These are phyloP conservation scores for Prochilodus magdalenae DNA, from an alignment of 2,113 vertebrate species.

Conservation along the genomic window DNA sequence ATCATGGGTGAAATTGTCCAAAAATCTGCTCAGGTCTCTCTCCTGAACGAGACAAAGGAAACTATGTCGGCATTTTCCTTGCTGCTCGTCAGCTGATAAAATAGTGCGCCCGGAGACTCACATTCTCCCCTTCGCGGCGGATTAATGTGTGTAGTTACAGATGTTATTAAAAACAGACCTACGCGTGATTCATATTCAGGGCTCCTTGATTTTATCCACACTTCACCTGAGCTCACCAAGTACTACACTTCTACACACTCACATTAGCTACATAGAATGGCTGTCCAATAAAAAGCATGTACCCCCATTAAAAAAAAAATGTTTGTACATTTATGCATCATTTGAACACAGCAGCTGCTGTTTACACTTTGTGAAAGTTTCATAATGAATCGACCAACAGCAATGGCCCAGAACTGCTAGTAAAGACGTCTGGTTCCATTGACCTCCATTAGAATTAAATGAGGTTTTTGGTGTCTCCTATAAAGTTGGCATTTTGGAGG, in stretches of 20 bases:
- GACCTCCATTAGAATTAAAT: too few species aligned
- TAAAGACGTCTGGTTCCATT: too few species aligned
- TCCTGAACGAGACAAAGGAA: conserved; percentile 15
- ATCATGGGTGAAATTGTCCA: conserved; percentile 59
- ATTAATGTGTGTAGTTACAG: neutral
- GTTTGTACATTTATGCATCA: too few species aligned
- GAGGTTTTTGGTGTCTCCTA: too few species aligned
- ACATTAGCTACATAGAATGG: too few species aligned
- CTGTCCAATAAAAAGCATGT: too few species aligned
- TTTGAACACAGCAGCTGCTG: too few species aligned
- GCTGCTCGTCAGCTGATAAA: conserved; percentile 2
- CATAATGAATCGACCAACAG: too few species aligned
- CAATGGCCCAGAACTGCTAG: too few species aligned
- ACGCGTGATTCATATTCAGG: neutral
- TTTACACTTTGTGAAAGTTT: too few species aligned
- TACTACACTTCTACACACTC: neutral
- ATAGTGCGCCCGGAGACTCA: neutral
- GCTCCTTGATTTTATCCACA: neutral
- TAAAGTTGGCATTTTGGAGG: too few species aligned
- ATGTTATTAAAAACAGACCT: neutral
- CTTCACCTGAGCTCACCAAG: neutral
- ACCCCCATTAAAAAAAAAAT: too few species aligned
- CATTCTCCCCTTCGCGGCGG: neutral
- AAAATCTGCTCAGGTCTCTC: conserved; percentile 43
- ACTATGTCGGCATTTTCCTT: neutral